Conservation (phyloP, 2,113 vertebrate genomes). For the Hippopotamus amphibius region DNA sequence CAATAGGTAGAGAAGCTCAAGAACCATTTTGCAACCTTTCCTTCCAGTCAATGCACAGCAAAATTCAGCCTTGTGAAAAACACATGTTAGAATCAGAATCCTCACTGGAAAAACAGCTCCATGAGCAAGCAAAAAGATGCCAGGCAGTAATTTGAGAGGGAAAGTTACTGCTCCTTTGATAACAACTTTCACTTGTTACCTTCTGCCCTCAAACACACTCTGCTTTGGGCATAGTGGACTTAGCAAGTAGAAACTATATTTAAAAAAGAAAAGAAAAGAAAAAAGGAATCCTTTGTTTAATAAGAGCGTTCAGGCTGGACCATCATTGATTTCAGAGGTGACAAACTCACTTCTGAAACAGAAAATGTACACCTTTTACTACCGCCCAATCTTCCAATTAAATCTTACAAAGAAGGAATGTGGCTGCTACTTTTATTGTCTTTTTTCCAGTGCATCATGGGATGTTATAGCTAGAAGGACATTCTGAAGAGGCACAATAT, state of each 20-base stretch:
- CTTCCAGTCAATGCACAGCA: neutral
- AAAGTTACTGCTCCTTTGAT: conserved; percentile 15
- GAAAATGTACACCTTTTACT: neutral
- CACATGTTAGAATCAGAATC: neutral
- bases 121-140: neutral
- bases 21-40: neutral
- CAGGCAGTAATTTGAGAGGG: neutral
- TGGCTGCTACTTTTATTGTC: neutral
- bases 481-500: neutral
- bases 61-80: neutral
- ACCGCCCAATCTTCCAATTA: neutral
- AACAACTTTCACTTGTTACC: neutral
- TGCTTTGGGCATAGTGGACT: neutral
- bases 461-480: neutral
- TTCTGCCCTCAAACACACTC: neutral
- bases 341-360: neutral
- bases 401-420: neutral
- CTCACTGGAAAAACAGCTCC: neutral
- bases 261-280: neutral
- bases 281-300: neutral
- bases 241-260: neutral
- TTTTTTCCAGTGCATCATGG: neutral
- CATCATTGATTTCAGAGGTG: conserved; percentile 35
- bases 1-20: neutral
- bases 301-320: neutral